Conservation (phyloP, 1,140 invertebrate species). For the Drosophila ambigua region DNA sequence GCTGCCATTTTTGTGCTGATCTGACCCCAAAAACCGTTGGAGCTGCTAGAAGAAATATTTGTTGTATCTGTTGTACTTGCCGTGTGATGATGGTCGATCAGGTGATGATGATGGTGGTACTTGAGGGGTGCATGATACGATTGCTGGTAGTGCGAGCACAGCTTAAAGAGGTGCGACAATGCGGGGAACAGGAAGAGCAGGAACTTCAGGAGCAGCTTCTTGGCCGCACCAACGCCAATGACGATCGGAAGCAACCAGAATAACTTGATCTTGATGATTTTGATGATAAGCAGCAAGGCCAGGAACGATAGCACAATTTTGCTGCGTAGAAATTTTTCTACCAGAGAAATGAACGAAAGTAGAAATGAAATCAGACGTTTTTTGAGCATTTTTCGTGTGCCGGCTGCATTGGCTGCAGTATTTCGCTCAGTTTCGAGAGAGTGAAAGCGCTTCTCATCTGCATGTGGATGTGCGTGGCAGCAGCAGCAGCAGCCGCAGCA, state of each 20-base stretch:
- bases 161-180: slow-evolving; percentile 91
- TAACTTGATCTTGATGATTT: slow-evolving; percentile 90
- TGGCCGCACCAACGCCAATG: slow-evolving; percentile 90
- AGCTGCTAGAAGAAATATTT: neutral
- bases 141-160: slow-evolving; percentile 92
- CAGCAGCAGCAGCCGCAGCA: neutral
- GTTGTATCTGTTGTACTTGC: slow-evolving; percentile 69
- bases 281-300: slow-evolving; percentile 90
- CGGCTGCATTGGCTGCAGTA: slow-evolving; percentile 30
- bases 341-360: slow-evolving; percentile 62
- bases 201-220: slow-evolving; percentile 92
- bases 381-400: slow-evolving; percentile 11
- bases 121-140: slow-evolving; percentile 90
- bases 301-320: slow-evolving; percentile 89
- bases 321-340: slow-evolving; percentile 90
- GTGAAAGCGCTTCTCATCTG: slow-evolving; percentile 54
- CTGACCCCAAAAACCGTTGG: neutral
- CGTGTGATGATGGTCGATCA: slow-evolving; percentile 87
- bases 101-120: slow-evolving; percentile 91
- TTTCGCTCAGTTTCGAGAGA: slow-evolving; percentile 24
- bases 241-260: slow-evolving; percentile 90
- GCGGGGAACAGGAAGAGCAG: slow-evolving; percentile 92
- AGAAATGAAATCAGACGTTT: slow-evolving; percentile 33
- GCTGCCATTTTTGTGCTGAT: too few species aligned
- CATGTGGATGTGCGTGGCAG: slow-evolving; percentile 5